Base-by-base conservation (phyloP, 2,113 vertebrate species). In the Platichthys flesus region DNA sequence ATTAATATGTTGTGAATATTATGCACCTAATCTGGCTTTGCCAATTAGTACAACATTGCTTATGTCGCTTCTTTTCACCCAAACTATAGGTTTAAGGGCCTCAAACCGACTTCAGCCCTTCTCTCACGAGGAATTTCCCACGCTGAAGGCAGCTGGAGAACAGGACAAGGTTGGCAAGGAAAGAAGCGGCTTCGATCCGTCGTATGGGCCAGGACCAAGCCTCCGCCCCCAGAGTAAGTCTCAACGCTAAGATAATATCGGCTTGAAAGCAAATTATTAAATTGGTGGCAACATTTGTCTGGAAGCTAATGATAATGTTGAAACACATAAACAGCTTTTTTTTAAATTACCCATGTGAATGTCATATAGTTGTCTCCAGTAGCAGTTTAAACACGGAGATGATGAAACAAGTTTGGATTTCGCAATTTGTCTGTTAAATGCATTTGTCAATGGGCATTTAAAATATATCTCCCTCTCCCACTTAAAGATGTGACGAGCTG, bases 111-210 rank as follows among this genome's bases (percentile, higher is more conserved):
- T 97, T 88, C 98, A 98, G 98, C 97, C 97, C 96, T 99, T 99
- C 97, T 99, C 97, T 99, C 98, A 98, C 97, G 97, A 99, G 98
- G 98, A 99, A 96, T 99, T 99, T 99, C 98, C 98, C 94, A 99
- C 97, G 91, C 95, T 99, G 96, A 99, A 97, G 95, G 98, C 98
- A 96, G 98, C 98, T 94, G 98, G 98, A 88, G 97, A 98, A 96
- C 98, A 99, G 96, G 98, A 99, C 97, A 99, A 94, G 95, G 97
- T 76, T 98, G 97, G 96, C 97, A 99, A 95, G 97, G 98, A 99
- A 98, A 99, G 95, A 98, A 98, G 96, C 97, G 97, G 80, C 97
- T 99, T 97, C 96, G 98, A 98, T 99, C 98, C 92, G 96, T 99
- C 98, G 97, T 99, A 99, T 99, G 98, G 98, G 98, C 98, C 98